Base-by-base conservation (phyloP, 2,113 vertebrate genomes). In the Seriola dumerili region DNA sequence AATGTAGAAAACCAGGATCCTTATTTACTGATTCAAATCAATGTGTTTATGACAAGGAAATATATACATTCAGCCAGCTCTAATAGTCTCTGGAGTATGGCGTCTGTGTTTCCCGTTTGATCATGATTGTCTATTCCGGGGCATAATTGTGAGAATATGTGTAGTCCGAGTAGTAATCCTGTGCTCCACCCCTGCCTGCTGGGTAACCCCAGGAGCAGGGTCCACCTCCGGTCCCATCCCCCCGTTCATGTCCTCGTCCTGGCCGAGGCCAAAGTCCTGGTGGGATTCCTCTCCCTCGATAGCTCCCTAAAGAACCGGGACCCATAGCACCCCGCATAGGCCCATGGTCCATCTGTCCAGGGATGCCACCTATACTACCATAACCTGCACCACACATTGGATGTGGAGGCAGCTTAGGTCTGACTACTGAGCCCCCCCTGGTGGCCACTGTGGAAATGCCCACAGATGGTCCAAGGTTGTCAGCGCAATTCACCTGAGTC, bases 31-130 rank as follows among this genome's bases (percentile, higher is more conserved):
- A 87, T 89, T 91, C 72, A 78, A 90, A 86, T 90, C 80, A 89
- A 87, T 80, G 91, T 73, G 74, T 93, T 94, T 89, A 92, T 93
- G 87, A 92, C 91, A 93, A 92, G 87, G 83, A 91, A 93, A 91
- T 96, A 96, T 96, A 68, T 95, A 96, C 95, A 96, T 94, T 95
- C 94, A 92, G 89, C 86, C 89, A 93, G 86, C 85, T 88, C 78
- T 81, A 70, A 66, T 67, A 91, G 94, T 95, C 92, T 93, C 80
- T 91, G 81, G 72, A 72, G 87, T 83, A 83, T 80, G 84, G 80
- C 78, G 44, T 83, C 88, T 84, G 76, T 52, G 72, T 61, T 83
- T 76, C 91, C 86, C 78, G 75, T 44, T 81, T 4, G 3, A 17
- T 65, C 72, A 46, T 89, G 91, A 93, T 94, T 94, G 92, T 94